Evolutionary conservation across 2,113 vertebrate species (phyloP), one percentile per base, ranked within the genome.

Genomic region (Malurus cyaneus): DNA sequence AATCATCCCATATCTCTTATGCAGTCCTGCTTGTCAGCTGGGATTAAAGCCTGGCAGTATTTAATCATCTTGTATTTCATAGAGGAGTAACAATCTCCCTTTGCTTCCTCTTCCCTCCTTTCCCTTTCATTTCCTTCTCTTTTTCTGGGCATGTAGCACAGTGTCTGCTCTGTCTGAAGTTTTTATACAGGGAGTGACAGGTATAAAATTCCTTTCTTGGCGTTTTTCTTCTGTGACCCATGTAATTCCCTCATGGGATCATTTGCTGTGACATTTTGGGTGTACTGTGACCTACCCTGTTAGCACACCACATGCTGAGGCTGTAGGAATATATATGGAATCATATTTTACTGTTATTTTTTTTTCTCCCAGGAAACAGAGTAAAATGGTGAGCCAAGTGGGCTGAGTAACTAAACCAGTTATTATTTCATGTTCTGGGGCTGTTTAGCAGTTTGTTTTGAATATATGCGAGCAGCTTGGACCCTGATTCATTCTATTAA

Each of bases 51-150:
- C 90, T 93, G 94, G 62, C 88, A 87, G 90, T 92, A 76, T 93
- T 96, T 97, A 96, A 96, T 97, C 93, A 96, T 96, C 77, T 92
- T 88, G 78, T 94, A 78, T 93, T 96, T 89, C 67, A 78, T 66
- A 95, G 85, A 69, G 93, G 44, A 80, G 81, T 94, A 95, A 90
- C 93, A 90, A 7, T 93, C 61, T 95, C 86, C 39, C 54, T 90
- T 92, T 84, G 80, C 95, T 88, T 96, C 84, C 39, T 65, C 36
- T 88, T 92, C 49, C 65, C 65, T 93, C 57, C 71, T 90, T 89
- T 93, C 56, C 76, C 64, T 91, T 88, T 86, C 73, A 84, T 95
- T 93, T 86, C 73, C 73, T 50, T 90, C 74, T 74, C 65, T 82
- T 93, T 93, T 83, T 86, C 78, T 84, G 92, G 56, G 32, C 71